Base-by-base conservation (phyloP, 2,888 invertebrate species). In the Machimus atricapillus region DNA sequence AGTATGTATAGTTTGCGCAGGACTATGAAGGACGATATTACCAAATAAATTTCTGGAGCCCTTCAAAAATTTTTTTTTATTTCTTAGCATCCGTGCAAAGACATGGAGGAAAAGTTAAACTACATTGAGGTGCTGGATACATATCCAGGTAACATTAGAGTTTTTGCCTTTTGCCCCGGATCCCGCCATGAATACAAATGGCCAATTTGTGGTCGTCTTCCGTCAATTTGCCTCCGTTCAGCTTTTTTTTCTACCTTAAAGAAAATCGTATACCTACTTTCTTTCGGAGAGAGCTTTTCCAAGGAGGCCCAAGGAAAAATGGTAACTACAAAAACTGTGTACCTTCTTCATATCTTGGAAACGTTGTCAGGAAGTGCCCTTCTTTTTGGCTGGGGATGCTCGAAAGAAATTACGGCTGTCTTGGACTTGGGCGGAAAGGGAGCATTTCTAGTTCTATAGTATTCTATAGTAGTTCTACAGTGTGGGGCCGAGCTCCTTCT, bases 111-210 rank as follows among this genome's bases (percentile, higher is more conserved):
- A 66, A 66, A 66, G 66, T 66, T 66, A 66, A 66, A 66, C 27
- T 66, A 19, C 27, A 27, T 66, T 23, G 52, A 52, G 52, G 52
- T 52, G 52, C 52, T 23, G 66, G 66, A 66, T 66, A 19, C 66
- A 77, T 77, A 37, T 77, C 40, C 77, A 40, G 37, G 37, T 77
- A 23, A 37, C 77, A 40, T 77, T 77, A 77, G 37, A 40, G 12
- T 77, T 77, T 77, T 37, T 37, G 34, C 23, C 12, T 77, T 77
- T 40, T 19, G 37, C 23, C 12, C 40, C 19, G n/a, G 77, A 77
- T 40, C 37, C 34, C 34, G 77, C 77, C 19, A 77, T 77, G 77
- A 77, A 77, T 77, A 77, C 77, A 77, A 77, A 77, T 77, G 37
- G 77, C 19, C 77, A 14, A 40, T 77, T 40, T 40, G 77, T 77